phyloP scores from a whole-genome alignment of 2,797 vertebrate genomes.

The Peromyscus aztecus region DNA sequence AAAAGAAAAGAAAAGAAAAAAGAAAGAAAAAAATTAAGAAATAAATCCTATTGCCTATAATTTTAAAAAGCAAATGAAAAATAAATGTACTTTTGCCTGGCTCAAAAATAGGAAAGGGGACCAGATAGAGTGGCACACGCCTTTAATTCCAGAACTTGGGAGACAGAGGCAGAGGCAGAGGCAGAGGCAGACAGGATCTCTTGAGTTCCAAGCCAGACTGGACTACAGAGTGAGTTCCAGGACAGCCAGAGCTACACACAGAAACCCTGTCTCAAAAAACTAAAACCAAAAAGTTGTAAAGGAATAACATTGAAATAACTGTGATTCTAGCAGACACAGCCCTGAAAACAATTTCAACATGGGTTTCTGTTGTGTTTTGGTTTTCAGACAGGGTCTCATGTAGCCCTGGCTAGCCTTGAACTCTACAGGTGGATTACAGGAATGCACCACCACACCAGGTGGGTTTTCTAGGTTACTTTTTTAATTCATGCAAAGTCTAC shows the following conservation, averaged over 20 bases:
- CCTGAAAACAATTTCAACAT: neutral
- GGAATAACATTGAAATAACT: neutral
- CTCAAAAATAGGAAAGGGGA: slow-evolving; percentile 12
- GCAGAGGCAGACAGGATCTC: neutral
- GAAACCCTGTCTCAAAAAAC: neutral
- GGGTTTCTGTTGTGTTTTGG: neutral
- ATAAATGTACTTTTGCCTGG: neutral
- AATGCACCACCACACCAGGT: neutral
- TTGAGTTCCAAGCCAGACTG: neutral
- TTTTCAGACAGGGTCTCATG: neutral
- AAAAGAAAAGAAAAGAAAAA: neutral
- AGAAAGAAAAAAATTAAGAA: neutral
- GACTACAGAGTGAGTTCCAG: neutral
- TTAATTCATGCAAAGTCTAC: slow-evolving; percentile 28
- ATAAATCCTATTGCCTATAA: neutral
- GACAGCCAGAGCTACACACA: neutral
- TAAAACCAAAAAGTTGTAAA: neutral
- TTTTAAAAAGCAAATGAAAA: slow-evolving; percentile 32
- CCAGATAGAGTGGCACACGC: neutral
- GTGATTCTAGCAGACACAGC: neutral
- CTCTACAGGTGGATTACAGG: neutral
- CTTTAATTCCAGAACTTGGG: neutral
- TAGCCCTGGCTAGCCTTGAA: neutral
- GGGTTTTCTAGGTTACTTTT: slow-evolving; percentile 29
- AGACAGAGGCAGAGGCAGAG: neutral